Conservation (phyloP, 2,113 vertebrate genomes). For the Laticauda colubrina region DNA sequence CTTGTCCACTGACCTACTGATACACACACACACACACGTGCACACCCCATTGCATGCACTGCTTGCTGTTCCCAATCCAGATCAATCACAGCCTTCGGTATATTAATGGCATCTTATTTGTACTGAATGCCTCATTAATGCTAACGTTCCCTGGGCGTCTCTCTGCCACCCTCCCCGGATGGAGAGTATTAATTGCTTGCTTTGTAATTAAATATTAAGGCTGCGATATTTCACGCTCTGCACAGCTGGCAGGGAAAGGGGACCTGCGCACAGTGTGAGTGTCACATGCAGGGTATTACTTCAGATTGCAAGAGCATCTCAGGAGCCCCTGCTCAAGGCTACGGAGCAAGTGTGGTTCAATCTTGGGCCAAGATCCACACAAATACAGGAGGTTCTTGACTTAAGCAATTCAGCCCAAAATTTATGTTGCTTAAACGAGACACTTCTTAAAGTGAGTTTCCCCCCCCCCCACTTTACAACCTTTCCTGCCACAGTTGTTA, state of each 20-base stretch:
- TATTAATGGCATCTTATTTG: conserved; percentile 42
- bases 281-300: background rate
- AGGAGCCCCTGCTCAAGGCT: background rate
- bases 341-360: background rate
- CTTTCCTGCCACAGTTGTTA: no score
- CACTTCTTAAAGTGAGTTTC: no score
- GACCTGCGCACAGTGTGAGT: background rate
- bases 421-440: no score
- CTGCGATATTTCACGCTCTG: conserved; percentile 8
- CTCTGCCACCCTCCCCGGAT: conserved; percentile 6
- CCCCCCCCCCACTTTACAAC: background rate
- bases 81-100: conserved; percentile 23
- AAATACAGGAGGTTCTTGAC: no score
- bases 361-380: no score
- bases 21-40: no score
- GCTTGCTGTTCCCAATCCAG: background rate
- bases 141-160: conserved; percentile 27
- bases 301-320: background rate
- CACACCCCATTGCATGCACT: background rate
- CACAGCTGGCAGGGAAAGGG: background rate
- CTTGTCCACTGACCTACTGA: background rate
- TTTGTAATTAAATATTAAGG: conserved; percentile 43
- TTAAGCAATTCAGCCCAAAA: no score
- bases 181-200: conserved; percentile 29
- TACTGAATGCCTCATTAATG: conserved; percentile 38